phyloP scores from a whole-genome alignment of 2,797 vertebrate species.

The Acanthopagrus latus region DNA sequence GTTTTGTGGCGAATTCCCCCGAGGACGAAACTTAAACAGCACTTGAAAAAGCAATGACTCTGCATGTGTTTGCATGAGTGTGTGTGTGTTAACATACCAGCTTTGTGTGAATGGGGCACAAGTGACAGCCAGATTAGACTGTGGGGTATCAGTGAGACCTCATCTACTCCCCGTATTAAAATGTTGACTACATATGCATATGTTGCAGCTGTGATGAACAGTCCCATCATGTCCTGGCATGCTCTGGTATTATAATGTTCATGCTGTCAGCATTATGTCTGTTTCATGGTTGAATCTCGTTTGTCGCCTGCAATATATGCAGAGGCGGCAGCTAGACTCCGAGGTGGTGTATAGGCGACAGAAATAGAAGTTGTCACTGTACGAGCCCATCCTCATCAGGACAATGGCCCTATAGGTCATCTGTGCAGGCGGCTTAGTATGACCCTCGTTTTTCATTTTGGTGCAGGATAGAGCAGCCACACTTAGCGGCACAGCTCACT shows the following conservation, averaged over 20 bases:
- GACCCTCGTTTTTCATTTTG: too few relatives aligned
- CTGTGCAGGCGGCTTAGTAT: too few relatives aligned
- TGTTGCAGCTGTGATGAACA: constrained; percentile 10
- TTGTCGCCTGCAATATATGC: constrained; percentile 16
- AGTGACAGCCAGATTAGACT: constrained; percentile 10
- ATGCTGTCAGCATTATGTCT: constrained; percentile 46
- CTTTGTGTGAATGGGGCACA: constrained; percentile 3
- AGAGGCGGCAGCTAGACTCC: not conserved
- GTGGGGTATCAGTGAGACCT: constrained; percentile 16
- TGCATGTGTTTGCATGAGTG: constrained; percentile 1
- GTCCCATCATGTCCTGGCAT: constrained; percentile 16
- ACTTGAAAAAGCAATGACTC: constrained; percentile 43
- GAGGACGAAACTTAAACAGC: constrained; percentile 41
- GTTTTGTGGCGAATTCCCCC: constrained; percentile 43
- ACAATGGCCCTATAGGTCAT: too few relatives aligned
- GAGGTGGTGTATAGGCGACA: not conserved
- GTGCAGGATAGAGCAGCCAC: too few relatives aligned
- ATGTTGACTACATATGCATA: constrained; percentile 14
- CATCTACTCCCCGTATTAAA: constrained; percentile 23
- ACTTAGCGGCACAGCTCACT: too few relatives aligned
- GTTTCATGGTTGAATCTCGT: constrained; percentile 22
- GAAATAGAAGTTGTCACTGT: not conserved
- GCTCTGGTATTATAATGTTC: not conserved
- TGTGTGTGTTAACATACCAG: not conserved
- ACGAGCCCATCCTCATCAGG: too few relatives aligned